These are phyloP conservation scores for Cuculus canorus DNA, from an alignment of 2,797 vertebrate genomes.

Conservation along the genomic window DNA sequence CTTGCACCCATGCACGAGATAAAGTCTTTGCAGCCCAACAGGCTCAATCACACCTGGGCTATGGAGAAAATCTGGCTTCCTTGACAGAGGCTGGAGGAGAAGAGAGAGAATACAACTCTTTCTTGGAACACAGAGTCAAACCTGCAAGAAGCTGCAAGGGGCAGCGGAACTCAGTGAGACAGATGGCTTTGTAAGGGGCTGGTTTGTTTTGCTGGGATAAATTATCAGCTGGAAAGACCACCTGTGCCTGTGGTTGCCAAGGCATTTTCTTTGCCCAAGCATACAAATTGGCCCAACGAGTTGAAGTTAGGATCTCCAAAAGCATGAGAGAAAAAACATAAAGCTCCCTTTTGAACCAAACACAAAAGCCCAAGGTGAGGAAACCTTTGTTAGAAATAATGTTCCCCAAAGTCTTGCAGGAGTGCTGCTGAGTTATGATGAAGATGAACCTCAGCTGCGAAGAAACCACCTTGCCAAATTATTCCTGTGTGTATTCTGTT, in stretches of 20 bases:
- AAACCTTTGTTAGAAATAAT: not conserved
- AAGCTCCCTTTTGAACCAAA: not conserved
- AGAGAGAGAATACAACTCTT: not conserved
- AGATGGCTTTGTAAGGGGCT: not conserved
- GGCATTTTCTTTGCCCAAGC: not conserved
- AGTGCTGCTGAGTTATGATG: not conserved
- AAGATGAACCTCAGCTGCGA: not conserved
- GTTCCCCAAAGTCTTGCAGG: not conserved
- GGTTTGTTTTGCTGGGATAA: not conserved
- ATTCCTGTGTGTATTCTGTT: not conserved
- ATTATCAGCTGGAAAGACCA: not conserved
- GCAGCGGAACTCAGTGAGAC: not conserved
- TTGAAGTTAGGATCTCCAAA: not conserved
- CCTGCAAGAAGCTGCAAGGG: not conserved
- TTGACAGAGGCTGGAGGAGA: not conserved
- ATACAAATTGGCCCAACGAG: not conserved
- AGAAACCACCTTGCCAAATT: not conserved
- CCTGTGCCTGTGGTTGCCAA: not conserved
- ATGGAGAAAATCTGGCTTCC: not conserved
- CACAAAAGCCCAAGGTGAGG: not conserved
- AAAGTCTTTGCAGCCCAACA: not conserved
- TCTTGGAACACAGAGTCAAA: not conserved
- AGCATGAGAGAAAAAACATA: not conserved
- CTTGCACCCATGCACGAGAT: not conserved
- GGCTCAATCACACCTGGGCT: not conserved